A percentile compares a stretch with the other conserved stretches of the same genome.
Evolutionary conservation across 2,113 vertebrate species (phyloP).

Genomic region (Balaeniceps rex): DNA sequence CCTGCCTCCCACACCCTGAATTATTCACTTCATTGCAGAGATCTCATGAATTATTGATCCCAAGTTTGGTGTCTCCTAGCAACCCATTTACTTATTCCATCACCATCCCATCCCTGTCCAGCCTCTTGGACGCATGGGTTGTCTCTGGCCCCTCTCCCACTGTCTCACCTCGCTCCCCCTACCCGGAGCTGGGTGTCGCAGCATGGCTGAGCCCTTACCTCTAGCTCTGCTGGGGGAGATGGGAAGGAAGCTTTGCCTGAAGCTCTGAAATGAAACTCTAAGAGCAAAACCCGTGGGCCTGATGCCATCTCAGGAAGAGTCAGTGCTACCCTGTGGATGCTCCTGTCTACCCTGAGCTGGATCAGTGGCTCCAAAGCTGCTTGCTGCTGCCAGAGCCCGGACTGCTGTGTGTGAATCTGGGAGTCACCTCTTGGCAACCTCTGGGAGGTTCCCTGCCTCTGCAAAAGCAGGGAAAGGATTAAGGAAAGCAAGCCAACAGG

Average conservation of each 20-base stretch:
- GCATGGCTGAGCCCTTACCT: background rate
- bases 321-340: background rate
- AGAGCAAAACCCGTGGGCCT: background rate
- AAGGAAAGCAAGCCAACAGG: background rate
- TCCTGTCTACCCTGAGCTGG: background rate
- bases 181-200: rapidly evolving
- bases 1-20: background rate
- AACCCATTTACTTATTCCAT: slow-evolving; percentile 7
- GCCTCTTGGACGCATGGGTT: background rate
- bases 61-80: slow-evolving; percentile 45
- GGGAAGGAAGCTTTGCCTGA: background rate
- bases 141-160: background rate
- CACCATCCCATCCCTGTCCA: background rate
- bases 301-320: background rate
- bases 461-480: background rate
- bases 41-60: slow-evolving; percentile 43
- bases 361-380: background rate
- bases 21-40: background rate
- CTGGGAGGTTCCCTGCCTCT: background rate
- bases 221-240: background rate
- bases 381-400: background rate
- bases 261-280: background rate
- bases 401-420: background rate
- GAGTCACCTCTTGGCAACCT: background rate
- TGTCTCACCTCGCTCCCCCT: rapidly evolving